Evolutionary conservation across 2,113 vertebrate genomes (phyloP).

Genomic region (Rhinoderma darwinii): DNA sequence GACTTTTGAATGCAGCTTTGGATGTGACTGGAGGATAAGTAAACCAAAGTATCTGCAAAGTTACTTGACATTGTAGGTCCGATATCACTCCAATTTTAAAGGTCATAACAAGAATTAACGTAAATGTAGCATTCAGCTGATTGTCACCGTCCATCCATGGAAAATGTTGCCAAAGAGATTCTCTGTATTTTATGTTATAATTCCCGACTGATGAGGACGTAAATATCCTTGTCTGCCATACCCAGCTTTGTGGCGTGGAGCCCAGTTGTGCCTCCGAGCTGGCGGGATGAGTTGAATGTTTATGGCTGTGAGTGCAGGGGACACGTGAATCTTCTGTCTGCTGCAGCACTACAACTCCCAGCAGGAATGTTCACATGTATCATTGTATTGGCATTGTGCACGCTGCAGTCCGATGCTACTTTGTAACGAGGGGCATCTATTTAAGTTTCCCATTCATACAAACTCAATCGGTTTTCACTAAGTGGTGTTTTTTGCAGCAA

Average conservation of each 20-base stretch:
- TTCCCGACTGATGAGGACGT: neutral
- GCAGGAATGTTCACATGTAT: neutral
- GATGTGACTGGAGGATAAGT: neutral
- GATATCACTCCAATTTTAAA: too few relatives aligned
- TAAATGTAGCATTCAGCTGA: neutral
- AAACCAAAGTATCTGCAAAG: neutral
- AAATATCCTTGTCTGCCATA: neutral
- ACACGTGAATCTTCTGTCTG: neutral
- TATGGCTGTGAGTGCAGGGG: neutral
- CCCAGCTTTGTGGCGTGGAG: too few relatives aligned
- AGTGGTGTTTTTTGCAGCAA: too few relatives aligned
- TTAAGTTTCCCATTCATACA: too few relatives aligned
- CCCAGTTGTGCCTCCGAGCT: neutral
- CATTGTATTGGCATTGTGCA: too few relatives aligned
- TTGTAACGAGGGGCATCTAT: too few relatives aligned
- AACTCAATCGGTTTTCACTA: too few relatives aligned
- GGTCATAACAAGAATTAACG: neutral
- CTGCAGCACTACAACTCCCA: neutral
- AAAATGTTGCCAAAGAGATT: slow-evolving; percentile 18
- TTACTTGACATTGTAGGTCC: neutral
- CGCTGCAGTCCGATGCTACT: too few relatives aligned
- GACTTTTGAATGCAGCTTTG: neutral
- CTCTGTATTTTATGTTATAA: neutral
- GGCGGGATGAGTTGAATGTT: neutral
- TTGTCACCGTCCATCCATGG: neutral